A percentile compares a stretch with the other conserved stretches of the same genome.
phyloP scores from a whole-genome alignment of 2,888 invertebrate genomes.

The Andrena marginata region DNA sequence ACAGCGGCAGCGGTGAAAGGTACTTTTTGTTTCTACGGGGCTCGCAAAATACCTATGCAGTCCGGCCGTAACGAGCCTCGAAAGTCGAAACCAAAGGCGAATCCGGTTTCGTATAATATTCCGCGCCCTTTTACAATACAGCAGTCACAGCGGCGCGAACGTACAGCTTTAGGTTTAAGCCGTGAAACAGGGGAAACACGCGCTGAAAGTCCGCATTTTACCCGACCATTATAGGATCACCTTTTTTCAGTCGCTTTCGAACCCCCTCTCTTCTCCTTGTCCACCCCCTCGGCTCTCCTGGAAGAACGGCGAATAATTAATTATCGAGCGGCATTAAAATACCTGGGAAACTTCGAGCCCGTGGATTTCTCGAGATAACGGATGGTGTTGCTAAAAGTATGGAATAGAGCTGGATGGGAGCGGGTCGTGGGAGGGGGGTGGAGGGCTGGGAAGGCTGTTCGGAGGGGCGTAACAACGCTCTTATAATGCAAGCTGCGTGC shows the following conservation, averaged over 20 bases:
- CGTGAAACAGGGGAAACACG: not conserved
- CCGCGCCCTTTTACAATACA: not conserved
- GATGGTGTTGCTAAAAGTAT: slow-evolving; percentile 25
- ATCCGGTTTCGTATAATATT: not conserved
- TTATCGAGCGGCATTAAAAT: slow-evolving; percentile 60
- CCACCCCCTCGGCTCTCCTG: slow-evolving; percentile 25
- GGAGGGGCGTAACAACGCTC: slow-evolving; percentile 24
- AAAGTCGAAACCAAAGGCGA: not conserved
- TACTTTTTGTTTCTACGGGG: slow-evolving; percentile 25
- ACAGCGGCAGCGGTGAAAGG: not conserved
- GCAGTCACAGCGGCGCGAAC: not conserved
- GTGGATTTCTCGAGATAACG: slow-evolving; percentile 46
- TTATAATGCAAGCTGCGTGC: slow-evolving; percentile 38
- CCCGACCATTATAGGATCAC: slow-evolving; percentile 28
- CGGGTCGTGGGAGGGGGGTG: not conserved
- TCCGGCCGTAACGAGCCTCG: not conserved
- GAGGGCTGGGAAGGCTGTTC: not conserved
- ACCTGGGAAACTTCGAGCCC: slow-evolving; percentile 34
- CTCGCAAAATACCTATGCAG: not conserved
- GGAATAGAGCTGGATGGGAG: not conserved
- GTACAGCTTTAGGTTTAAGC: not conserved
- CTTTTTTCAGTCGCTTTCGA: slow-evolving; percentile 23
- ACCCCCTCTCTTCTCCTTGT: not conserved
- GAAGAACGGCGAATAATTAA: slow-evolving; percentile 61
- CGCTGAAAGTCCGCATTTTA: not conserved